Evolutionary conservation across 2,113 vertebrate genomes (phyloP).

Genomic region (Herpetotheres cachinnans): DNA sequence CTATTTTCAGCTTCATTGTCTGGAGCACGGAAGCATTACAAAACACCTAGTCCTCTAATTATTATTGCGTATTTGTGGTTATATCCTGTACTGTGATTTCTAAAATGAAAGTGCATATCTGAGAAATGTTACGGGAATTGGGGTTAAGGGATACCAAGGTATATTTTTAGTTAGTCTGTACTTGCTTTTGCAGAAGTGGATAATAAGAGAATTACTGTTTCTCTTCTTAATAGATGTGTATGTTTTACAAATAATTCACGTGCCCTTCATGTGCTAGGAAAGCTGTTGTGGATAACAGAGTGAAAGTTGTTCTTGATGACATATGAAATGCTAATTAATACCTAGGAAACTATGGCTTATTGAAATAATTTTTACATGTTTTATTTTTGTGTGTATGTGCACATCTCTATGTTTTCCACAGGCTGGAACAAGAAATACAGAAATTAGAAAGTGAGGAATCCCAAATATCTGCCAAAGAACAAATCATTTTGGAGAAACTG

Average conservation of each 20-base stretch:
- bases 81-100: not conserved
- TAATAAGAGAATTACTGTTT: not conserved
- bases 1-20: not conserved
- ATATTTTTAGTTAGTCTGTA: not conserved
- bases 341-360: not conserved
- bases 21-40: not conserved
- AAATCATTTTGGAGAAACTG: slow-evolving; percentile 90
- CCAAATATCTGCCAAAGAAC: slow-evolving; percentile 96
- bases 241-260: not conserved
- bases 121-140: not conserved
- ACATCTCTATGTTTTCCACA: slow-evolving; percentile 74
- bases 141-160: not conserved
- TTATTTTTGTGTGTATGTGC: slow-evolving; percentile 37
- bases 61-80: not conserved
- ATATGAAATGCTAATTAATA: not conserved
- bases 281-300: not conserved
- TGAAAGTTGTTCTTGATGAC: not conserved
- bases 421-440: slow-evolving; percentile 91
- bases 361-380: not conserved
- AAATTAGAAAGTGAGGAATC: slow-evolving; percentile 92
- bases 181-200: not conserved
- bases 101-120: not conserved
- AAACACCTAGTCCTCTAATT: not conserved
- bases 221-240: not conserved
- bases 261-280: not conserved